phyloP scores from a whole-genome alignment of 2,888 invertebrate species.

The Pelosia muscerda region DNA sequence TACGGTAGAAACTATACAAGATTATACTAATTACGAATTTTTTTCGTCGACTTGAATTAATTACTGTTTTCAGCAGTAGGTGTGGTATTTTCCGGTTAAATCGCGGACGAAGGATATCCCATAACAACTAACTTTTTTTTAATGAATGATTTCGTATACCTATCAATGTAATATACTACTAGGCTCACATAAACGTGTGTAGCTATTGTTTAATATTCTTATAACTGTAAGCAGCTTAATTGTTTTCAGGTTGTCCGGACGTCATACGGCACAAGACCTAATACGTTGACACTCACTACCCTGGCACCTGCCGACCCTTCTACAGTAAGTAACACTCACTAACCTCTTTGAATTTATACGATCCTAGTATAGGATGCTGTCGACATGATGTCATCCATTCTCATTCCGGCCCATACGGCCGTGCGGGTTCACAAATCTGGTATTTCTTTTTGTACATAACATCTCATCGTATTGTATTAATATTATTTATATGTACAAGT shows the following conservation, averaged over 20 bases:
- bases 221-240: neutral
- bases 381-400: too few relatives aligned
- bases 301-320: conserved; percentile 71
- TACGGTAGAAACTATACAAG: too few relatives aligned
- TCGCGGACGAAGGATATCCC: neutral
- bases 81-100: neutral
- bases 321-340: conserved; percentile 51
- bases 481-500: too few relatives aligned
- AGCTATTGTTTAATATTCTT: conserved; percentile 1
- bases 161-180: neutral
- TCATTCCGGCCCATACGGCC: too few relatives aligned
- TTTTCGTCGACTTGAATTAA: neutral
- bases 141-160: neutral
- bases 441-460: too few relatives aligned
- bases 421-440: too few relatives aligned
- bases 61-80: neutral
- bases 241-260: conserved; percentile 73
- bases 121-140: too few relatives aligned
- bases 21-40: neutral
- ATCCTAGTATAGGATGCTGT: too few relatives aligned
- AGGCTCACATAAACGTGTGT: neutral
- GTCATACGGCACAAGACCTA: conserved; percentile 75
- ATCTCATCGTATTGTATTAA: too few relatives aligned
- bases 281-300: conserved; percentile 79
- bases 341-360: neutral